Conservation (phyloP, 2,113 vertebrate genomes). For the Odocoileus virginianus region DNA sequence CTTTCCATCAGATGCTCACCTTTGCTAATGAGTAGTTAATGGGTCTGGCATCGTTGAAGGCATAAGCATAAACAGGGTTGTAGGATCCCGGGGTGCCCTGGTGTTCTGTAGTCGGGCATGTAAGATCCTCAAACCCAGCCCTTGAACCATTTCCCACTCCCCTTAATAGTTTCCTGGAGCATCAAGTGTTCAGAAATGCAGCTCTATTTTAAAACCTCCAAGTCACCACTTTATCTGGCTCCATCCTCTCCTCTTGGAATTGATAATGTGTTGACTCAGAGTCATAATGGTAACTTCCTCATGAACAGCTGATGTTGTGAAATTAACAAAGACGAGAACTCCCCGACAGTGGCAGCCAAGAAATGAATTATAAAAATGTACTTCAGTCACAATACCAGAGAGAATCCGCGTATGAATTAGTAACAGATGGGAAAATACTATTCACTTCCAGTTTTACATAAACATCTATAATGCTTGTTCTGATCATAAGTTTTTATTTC, state of each 20-base stretch:
- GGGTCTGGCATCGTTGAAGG: conserved; percentile 44
- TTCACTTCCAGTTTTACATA: conserved; percentile 78
- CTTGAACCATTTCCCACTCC: neutral
- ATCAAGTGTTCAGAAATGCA: neutral
- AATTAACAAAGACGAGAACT: conserved; percentile 67
- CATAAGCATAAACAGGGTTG: neutral
- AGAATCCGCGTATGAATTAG: conserved; percentile 78
- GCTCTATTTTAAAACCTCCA: conserved; percentile 16
- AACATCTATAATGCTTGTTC: conserved; percentile 74
- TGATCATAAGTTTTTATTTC: conserved; percentile 81
- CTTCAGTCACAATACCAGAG: conserved; percentile 75
- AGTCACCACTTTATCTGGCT: neutral
- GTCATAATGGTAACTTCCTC: conserved; percentile 53
- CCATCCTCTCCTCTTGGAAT: conserved; percentile 50
- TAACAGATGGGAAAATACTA: conserved; percentile 83
- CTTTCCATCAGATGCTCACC: conserved; percentile 35
- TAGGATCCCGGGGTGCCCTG: neutral
- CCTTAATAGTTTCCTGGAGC: neutral
- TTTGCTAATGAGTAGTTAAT: conserved; percentile 64
- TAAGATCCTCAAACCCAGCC: neutral
- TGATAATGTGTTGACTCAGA: conserved; percentile 1
- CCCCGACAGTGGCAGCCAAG: conserved; percentile 55
- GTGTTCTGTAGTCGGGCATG: neutral
- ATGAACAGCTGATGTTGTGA: conserved; percentile 48
- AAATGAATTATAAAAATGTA: conserved; percentile 74